Conservation (phyloP, 2,888 invertebrate species). For the Gymnoscelis rufifasciata region DNA sequence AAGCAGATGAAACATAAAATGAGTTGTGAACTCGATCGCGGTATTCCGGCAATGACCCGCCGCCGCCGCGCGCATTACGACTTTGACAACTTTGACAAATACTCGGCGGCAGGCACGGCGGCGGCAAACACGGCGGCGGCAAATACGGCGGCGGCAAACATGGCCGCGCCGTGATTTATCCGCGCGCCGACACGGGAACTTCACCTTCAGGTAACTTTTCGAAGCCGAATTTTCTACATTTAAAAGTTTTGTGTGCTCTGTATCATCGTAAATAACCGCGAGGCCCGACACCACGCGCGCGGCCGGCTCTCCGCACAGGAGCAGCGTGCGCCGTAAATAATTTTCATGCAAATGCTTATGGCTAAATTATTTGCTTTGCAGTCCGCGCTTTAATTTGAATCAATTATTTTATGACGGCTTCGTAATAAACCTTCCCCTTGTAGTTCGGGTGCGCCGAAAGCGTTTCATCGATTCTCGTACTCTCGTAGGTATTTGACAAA, state of each 20-base stretch:
- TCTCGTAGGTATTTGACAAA: not conserved
- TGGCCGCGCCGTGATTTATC: not conserved
- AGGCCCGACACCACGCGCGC: not conserved
- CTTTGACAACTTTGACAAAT: slow-evolving; percentile 29
- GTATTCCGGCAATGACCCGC: slow-evolving; percentile 33
- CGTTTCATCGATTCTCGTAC: not conserved
- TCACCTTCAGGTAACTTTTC: not conserved
- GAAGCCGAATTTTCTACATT: not conserved
- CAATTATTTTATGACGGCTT: too few species aligned
- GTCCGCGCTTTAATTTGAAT: too few species aligned
- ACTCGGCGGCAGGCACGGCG: too few species aligned
- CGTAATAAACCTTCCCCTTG: too few species aligned
- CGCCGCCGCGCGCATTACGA: slow-evolving; percentile 18
- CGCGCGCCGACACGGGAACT: not conserved
- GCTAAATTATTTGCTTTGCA: not conserved
- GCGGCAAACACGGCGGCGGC: not conserved
- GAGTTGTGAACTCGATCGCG: slow-evolving; percentile 28
- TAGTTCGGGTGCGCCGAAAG: too few species aligned
- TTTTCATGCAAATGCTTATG: slow-evolving; percentile 13
- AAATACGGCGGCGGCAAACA: not conserved
- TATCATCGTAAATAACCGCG: not conserved
- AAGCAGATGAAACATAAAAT: slow-evolving; percentile 29
- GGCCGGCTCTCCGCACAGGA: not conserved
- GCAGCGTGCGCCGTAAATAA: not conserved
- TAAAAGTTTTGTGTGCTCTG: not conserved